phyloP scores from a whole-genome alignment of 2,113 vertebrate species.

The Archilochus colubris region DNA sequence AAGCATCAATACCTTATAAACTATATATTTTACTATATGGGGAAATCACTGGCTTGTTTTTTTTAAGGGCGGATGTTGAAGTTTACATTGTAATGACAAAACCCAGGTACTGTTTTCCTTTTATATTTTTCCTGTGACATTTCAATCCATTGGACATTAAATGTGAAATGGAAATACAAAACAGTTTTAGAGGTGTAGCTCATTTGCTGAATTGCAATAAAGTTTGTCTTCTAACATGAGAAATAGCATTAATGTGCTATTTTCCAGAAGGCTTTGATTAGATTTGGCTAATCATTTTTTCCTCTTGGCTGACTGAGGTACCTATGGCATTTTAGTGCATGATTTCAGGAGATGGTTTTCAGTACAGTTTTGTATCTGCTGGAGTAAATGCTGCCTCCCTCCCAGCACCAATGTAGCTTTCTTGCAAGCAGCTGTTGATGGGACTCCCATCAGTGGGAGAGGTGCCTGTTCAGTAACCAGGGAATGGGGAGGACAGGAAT shows the following conservation, averaged over 20 bases:
- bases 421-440: not conserved
- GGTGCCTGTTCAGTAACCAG: not conserved
- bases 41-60: conserved; percentile 33
- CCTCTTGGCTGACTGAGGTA: not conserved
- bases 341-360: not conserved
- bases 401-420: not conserved
- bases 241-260: conserved; percentile 63
- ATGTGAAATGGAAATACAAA: conserved; percentile 51
- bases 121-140: conserved; percentile 49
- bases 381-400: not conserved
- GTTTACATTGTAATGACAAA: conserved; percentile 55
- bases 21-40: conserved; percentile 51
- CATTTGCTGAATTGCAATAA: conserved; percentile 67
- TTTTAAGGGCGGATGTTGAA: not conserved
- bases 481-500: not conserved
- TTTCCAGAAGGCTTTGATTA: not conserved
- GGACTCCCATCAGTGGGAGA: not conserved
- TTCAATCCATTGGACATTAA: conserved; percentile 51
- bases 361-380: not conserved
- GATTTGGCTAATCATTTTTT: not conserved
- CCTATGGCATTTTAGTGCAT: not conserved
- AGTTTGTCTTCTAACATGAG: conserved; percentile 54
- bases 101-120: conserved; percentile 52
- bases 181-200: conserved; percentile 55
- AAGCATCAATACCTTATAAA: conserved; percentile 48